Evolutionary conservation across 2,113 vertebrate genomes (phyloP).

Genomic region (Myiopsitta monachus): DNA sequence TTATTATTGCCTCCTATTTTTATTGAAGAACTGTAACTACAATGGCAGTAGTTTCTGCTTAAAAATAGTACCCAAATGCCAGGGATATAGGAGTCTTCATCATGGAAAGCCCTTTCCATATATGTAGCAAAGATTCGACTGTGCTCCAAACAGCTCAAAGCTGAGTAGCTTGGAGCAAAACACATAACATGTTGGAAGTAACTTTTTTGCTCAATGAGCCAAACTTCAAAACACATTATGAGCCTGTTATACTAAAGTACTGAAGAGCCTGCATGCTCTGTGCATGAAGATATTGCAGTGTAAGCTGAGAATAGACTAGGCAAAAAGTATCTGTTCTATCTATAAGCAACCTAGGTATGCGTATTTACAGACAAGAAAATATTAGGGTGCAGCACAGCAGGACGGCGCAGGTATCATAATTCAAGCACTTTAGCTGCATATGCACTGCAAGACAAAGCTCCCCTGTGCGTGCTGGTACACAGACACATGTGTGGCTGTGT

Average conservation of each 20-base stretch:
- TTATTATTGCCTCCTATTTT: neutral
- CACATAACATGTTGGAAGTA: neutral
- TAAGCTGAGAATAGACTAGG: neutral
- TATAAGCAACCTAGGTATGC: neutral
- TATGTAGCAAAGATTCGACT: neutral
- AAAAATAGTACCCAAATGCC: neutral
- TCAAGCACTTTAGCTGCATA: neutral
- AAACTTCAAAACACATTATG: neutral
- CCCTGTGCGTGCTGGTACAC: neutral
- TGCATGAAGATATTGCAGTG: neutral
- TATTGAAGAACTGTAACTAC: neutral
- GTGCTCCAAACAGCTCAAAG: neutral
- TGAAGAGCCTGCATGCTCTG: neutral
- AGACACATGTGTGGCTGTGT: accelerated
- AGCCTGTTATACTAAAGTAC: neutral
- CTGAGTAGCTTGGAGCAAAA: neutral
- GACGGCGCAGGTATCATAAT: neutral
- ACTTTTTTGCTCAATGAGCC: neutral
- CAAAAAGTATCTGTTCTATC: neutral
- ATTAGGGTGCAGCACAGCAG: neutral
- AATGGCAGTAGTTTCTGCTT: neutral
- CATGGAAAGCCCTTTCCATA: neutral
- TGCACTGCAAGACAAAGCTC: neutral
- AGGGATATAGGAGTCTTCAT: neutral
- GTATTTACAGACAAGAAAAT: neutral